phyloP scores from a whole-genome alignment of 53 echinoderm and acorn worm species.

The Arbacia lixula region DNA sequence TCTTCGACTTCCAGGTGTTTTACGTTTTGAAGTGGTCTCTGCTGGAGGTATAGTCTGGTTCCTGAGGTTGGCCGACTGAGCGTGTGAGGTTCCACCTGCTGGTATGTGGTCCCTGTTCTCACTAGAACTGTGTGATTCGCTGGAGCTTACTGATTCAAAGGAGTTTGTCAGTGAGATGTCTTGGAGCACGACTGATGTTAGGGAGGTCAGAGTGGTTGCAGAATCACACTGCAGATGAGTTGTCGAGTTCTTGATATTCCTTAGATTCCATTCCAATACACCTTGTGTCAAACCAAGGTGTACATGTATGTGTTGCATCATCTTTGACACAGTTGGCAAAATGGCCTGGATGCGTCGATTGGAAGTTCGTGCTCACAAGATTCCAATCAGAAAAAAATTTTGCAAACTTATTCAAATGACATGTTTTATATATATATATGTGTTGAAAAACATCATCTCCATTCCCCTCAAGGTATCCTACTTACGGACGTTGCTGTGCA shows the following conservation, averaged over 20 bases:
- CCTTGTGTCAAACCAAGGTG: slow-evolving; percentile 24
- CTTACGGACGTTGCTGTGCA: too few species aligned
- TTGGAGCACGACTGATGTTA: not conserved
- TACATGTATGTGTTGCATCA: too few species aligned
- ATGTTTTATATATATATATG: too few species aligned
- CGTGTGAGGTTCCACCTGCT: not conserved
- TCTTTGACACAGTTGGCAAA: too few species aligned
- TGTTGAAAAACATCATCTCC: too few species aligned
- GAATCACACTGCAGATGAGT: slow-evolving; percentile 10
- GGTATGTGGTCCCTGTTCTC: not conserved
- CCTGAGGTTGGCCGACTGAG: not conserved
- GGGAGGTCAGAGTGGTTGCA: slow-evolving; percentile 15
- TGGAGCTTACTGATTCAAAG: slow-evolving; percentile 2
- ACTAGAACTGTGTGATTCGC: not conserved
- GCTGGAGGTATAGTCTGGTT: not conserved
- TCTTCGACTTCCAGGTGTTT: not conserved
- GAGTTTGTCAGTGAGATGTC: slow-evolving; percentile 4
- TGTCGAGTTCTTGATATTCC: slow-evolving; percentile 19
- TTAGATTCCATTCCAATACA: slow-evolving; percentile 31
- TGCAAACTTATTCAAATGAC: too few species aligned
- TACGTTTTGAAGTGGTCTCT: not conserved
- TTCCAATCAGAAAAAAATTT: too few species aligned
- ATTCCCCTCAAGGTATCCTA: too few species aligned
- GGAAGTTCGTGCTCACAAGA: too few species aligned
- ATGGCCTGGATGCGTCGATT: too few species aligned